A percentile compares a stretch with the other conserved stretches of the same genome.
Evolutionary conservation across 2,888 invertebrate genomes (phyloP).

Genomic region (Thereva unica): DNA sequence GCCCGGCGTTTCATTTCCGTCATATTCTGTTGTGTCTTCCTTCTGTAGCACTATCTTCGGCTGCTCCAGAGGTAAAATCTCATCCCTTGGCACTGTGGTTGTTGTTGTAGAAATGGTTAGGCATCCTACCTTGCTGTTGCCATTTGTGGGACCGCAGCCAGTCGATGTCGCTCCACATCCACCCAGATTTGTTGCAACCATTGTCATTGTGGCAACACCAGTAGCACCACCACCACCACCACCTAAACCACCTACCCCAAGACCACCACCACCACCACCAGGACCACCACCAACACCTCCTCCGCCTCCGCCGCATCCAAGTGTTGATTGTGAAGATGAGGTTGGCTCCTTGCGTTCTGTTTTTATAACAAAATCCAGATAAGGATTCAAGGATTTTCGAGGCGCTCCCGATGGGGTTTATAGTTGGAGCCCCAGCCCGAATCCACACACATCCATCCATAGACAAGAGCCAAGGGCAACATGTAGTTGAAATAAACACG

Average conservation of each 20-base stretch:
- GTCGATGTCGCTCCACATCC: not conserved
- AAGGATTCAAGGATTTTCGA: not conserved
- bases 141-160: not conserved
- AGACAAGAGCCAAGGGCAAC: no score
- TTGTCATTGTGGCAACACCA: not conserved
- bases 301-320: not conserved
- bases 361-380: not conserved
- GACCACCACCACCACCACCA: not conserved
- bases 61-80: conserved; percentile 40
- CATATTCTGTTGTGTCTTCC: conserved; percentile 36
- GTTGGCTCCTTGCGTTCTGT: conserved; percentile 41
- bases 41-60: conserved; percentile 43
- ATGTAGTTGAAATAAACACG: no score
- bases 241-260: not conserved
- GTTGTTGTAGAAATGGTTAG: conserved; percentile 36
- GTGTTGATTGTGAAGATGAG: conserved; percentile 21
- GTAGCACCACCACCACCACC: not conserved
- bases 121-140: conserved; percentile 11
- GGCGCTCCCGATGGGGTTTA: no score
- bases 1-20: conserved; percentile 38
- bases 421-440: no score
- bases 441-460: no score
- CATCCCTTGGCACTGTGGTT: conserved; percentile 36
- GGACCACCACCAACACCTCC: not conserved
- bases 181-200: not conserved